Percentiles rank a stretch among this genome's conserved stretches.
phyloP scores from a whole-genome alignment of 1,140 invertebrate species.

The Lasioglossum albipes region DNA sequence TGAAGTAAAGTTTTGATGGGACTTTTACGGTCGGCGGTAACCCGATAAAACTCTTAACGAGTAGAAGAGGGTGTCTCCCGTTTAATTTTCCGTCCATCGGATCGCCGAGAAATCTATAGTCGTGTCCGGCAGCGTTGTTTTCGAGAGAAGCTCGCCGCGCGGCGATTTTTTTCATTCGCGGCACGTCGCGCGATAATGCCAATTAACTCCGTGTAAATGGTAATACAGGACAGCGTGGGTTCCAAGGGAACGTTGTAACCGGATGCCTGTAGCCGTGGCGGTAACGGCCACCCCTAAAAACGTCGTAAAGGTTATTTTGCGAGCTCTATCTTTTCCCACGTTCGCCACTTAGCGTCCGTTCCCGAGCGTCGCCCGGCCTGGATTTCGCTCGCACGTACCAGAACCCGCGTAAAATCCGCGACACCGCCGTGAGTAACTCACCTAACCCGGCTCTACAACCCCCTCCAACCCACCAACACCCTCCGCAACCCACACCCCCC shows the following conservation, averaged over 20 bases:
- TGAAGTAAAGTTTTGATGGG: no score
- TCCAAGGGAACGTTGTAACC: background rate
- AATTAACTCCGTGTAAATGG: conserved; percentile 46
- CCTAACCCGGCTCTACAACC: background rate
- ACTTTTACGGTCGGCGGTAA: no score
- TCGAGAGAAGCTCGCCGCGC: no score
- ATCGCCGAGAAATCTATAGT: no score
- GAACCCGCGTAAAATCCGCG: conserved; percentile 11
- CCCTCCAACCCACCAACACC: no score
- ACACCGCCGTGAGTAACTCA: conserved; percentile 2
- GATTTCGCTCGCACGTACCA: conserved; percentile 2
- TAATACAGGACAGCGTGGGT: conserved; percentile 24
- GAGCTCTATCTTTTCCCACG: conserved; percentile 18
- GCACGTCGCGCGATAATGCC: conserved; percentile 29
- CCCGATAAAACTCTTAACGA: no score
- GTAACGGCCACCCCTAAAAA: conserved; percentile 26
- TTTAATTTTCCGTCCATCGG: no score
- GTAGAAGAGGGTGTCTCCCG: no score
- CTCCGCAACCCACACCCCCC: background rate
- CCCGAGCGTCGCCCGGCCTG: background rate
- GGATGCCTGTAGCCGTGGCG: conserved; percentile 17
- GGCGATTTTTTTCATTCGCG: conserved; percentile 34
- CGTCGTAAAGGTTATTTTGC: conserved; percentile 37
- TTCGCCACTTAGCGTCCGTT: background rate
- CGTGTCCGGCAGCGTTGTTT: no score